Evolutionary conservation across 2,888 invertebrate species (phyloP).

Genomic region (Nephrocerus scutellatus): DNA sequence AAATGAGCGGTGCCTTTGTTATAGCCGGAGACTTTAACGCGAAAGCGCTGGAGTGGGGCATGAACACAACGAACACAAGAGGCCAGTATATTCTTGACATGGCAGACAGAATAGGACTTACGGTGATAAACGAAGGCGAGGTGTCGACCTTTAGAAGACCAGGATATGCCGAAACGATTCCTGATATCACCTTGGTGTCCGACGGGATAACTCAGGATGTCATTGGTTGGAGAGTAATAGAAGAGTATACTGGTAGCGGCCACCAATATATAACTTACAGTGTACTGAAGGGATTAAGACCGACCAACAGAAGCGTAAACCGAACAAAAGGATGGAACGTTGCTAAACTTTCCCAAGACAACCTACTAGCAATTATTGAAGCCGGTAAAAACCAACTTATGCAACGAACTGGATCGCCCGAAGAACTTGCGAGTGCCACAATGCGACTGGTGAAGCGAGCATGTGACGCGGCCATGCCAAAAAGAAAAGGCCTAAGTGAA

Average conservation of each 20-base stretch:
- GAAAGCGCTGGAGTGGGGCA: slow-evolving; percentile 8
- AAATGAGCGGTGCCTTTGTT: background rate
- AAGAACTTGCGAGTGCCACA: too few relatives aligned
- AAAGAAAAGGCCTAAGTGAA: too few relatives aligned
- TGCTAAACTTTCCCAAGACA: too few relatives aligned
- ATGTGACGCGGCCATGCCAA: too few relatives aligned
- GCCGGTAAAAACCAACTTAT: too few relatives aligned
- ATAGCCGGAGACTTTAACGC: slow-evolving; percentile 7
- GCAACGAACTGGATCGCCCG: too few relatives aligned
- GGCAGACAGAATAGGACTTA: slow-evolving; percentile 13
- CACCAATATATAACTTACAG: too few relatives aligned
- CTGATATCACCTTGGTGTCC: slow-evolving; percentile 12
- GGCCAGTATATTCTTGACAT: slow-evolving; percentile 14
- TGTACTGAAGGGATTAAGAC: too few relatives aligned
- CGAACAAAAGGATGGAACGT: too few relatives aligned
- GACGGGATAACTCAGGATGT: slow-evolving; percentile 1
- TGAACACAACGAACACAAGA: slow-evolving; percentile 10
- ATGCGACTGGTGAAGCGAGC: too few relatives aligned
- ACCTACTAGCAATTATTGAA: too few relatives aligned
- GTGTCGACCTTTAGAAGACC: slow-evolving; percentile 13
- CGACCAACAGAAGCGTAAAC: too few relatives aligned
- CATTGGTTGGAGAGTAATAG: slow-evolving; percentile 11
- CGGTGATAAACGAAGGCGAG: slow-evolving; percentile 10
- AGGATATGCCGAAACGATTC: slow-evolving; percentile 12
- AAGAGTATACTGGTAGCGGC: slow-evolving; percentile 15